phyloP scores from a whole-genome alignment of 1,140 invertebrate genomes.

The Zaprionus capensis region DNA sequence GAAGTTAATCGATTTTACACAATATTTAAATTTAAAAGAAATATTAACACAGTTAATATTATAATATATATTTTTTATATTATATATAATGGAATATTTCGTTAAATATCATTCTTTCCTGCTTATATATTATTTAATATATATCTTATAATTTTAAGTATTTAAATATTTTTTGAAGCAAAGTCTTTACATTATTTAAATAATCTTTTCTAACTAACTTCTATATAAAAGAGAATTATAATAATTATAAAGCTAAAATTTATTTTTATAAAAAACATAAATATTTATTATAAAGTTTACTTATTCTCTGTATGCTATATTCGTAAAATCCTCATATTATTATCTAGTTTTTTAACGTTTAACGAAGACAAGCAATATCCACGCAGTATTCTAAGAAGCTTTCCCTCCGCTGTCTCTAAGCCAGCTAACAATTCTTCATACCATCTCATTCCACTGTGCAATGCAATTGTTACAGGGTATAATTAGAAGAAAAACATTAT shows the following conservation, averaged over 20 bases:
- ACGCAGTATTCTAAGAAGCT: no score
- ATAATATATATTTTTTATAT: not conserved
- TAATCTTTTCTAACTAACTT: no score
- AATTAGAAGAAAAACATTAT: constrained; percentile 44
- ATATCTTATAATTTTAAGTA: not conserved
- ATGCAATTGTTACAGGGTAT: constrained; percentile 1
- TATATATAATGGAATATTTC: not conserved
- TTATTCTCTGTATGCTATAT: no score
- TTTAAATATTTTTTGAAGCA: no score
- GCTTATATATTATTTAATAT: not conserved
- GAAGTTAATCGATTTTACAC: no score
- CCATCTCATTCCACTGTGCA: not conserved
- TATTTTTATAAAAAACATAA: not conserved
- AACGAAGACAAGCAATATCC: no score
- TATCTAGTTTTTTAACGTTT: no score
- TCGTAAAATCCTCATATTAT: no score
- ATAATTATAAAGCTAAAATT: no score
- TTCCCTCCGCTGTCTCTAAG: not conserved
- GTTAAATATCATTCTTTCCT: not conserved
- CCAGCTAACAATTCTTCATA: not conserved
- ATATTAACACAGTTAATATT: not conserved
- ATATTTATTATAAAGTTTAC: no score
- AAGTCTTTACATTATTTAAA: no score
- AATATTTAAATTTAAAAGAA: not conserved
- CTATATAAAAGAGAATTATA: no score